Evolutionary conservation across 2,113 vertebrate genomes (phyloP).

Genomic region (Gulo gulo): DNA sequence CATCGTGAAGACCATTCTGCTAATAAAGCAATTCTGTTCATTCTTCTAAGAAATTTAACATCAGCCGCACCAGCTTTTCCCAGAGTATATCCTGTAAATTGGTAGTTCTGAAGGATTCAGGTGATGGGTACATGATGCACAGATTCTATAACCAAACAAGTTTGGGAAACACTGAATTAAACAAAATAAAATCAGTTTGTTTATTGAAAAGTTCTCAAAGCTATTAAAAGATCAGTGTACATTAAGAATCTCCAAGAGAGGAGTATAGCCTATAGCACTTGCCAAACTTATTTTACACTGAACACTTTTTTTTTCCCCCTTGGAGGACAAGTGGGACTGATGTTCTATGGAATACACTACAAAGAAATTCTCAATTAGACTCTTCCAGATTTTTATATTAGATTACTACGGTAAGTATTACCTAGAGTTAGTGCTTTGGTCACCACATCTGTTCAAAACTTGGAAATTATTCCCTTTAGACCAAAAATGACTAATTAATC

Average conservation of each 20-base stretch:
- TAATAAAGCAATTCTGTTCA: slow-evolving; percentile 29
- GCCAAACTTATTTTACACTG: background rate
- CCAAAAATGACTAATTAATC: slow-evolving; percentile 36
- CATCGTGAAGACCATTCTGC: background rate
- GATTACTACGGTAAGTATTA: slow-evolving; percentile 29
- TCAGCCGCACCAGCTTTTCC: background rate
- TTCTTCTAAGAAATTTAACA: slow-evolving; percentile 49
- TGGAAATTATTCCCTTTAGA: slow-evolving; percentile 17
- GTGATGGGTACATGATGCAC: background rate
- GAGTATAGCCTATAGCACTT: background rate
- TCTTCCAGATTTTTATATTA: background rate
- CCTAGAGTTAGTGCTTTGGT: background rate
- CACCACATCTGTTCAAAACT: slow-evolving; percentile 33
- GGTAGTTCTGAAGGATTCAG: background rate
- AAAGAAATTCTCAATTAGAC: slow-evolving; percentile 38
- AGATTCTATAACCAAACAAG: background rate
- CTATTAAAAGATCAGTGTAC: slow-evolving; percentile 10
- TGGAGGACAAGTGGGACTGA: background rate
- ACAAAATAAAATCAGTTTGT: slow-evolving; percentile 3
- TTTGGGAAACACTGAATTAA: slow-evolving; percentile 28
- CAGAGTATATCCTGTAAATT: slow-evolving; percentile 14
- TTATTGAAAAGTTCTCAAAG: slow-evolving; percentile 47
- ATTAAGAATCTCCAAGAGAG: background rate
- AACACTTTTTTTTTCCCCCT: background rate
- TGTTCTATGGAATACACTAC: background rate